A percentile compares a stretch with the other conserved stretches of the same genome.
Evolutionary conservation across 1,140 invertebrate genomes (phyloP).

Genomic region (Megalopta genalis): DNA sequence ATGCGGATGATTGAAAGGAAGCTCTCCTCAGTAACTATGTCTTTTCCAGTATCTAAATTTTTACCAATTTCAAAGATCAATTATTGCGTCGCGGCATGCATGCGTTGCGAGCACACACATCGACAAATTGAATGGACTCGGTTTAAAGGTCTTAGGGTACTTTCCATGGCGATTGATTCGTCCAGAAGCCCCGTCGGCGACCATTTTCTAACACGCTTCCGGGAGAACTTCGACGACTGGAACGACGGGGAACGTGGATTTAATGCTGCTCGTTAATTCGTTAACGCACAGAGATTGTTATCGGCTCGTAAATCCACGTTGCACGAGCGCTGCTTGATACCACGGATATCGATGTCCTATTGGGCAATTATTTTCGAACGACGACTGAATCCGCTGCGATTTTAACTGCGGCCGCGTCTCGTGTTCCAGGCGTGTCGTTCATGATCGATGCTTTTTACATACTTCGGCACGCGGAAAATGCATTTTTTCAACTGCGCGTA

Average conservation of each 20-base stretch:
- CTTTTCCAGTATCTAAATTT: too few species aligned
- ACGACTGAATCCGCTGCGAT: conserved; percentile 4
- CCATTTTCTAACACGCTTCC: not conserved
- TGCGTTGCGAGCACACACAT: too few species aligned
- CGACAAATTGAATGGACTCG: too few species aligned
- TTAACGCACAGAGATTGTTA: conserved; percentile 30
- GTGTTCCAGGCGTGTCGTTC: not conserved
- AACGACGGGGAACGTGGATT: not conserved
- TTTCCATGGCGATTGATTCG: conserved; percentile 7
- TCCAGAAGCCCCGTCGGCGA: not conserved
- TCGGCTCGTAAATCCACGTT: conserved; percentile 23
- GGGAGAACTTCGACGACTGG: not conserved
- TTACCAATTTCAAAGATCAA: not conserved
- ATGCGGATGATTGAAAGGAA: too few species aligned
- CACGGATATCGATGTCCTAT: conserved; percentile 7
- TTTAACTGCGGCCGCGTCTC: not conserved
- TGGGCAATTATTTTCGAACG: not conserved
- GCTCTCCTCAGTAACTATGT: too few species aligned
- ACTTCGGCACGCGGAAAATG: not conserved
- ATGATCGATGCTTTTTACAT: not conserved
- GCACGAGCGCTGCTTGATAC: conserved; percentile 12
- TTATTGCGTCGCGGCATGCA: not conserved
- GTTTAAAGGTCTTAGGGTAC: not conserved
- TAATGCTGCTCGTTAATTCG: conserved; percentile 30
- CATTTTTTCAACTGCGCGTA: not conserved